Conservation (phyloP, 2,888 invertebrate species). For the Pecten maximus region DNA sequence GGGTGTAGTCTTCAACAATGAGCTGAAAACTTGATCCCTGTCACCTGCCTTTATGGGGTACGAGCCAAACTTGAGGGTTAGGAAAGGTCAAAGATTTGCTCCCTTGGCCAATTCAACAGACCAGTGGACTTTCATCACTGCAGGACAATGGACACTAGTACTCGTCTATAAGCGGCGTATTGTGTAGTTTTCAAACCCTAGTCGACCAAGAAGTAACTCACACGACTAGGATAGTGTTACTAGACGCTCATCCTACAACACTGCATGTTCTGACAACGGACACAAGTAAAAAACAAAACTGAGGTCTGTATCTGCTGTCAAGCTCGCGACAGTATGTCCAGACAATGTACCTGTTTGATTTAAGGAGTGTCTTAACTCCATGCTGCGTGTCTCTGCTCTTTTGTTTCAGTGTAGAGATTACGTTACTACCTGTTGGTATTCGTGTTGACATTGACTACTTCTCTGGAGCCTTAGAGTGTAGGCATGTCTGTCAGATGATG, state of each 20-base stretch:
- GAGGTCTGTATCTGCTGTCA: slow-evolving; percentile 5
- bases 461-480: neutral
- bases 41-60: neutral
- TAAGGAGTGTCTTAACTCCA: slow-evolving; percentile 9
- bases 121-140: neutral
- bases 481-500: neutral
- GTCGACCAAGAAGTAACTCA: neutral
- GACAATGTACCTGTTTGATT: slow-evolving; percentile 7
- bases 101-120: slow-evolving; percentile 18
- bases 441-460: neutral
- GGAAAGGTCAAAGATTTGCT: neutral
- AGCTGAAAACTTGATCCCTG: slow-evolving; percentile 8
- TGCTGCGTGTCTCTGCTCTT: neutral
- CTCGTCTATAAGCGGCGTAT: neutral
- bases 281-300: slow-evolving; percentile 24
- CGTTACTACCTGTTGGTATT: neutral
- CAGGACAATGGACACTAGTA: neutral
- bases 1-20: neutral
- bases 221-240: neutral
- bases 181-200: slow-evolving; percentile 6
- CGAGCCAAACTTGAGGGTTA: neutral
- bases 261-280: slow-evolving; percentile 1
- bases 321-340: slow-evolving; percentile 18
- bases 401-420: slow-evolving; percentile 6
- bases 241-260: neutral